phyloP scores from a whole-genome alignment of 2,113 vertebrate genomes.

The Catagonus wagneri region DNA sequence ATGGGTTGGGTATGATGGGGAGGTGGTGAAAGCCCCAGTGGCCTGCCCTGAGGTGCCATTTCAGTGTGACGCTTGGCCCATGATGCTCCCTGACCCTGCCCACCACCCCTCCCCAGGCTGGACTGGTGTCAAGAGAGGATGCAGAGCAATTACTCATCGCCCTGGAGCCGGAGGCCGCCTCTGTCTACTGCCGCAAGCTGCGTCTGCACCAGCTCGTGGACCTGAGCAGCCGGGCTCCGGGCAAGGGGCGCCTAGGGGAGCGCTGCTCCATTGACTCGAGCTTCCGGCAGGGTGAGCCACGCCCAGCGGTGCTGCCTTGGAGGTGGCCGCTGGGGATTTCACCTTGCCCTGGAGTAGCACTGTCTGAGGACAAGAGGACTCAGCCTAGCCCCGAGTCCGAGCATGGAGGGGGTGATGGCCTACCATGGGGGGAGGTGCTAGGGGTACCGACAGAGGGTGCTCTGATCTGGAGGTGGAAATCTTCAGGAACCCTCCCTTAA shows the following conservation, averaged over 20 bases:
- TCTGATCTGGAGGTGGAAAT: background rate
- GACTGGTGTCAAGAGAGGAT: conserved; percentile 91
- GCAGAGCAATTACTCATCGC: conserved; percentile 96
- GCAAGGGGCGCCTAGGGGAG: conserved; percentile 84
- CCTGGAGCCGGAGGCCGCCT: conserved; percentile 96
- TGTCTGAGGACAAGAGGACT: background rate
- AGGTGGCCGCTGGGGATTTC: background rate
- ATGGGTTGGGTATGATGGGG: background rate
- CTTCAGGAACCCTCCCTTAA: background rate
- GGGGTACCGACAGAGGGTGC: background rate
- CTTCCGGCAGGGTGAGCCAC: conserved; percentile 93
- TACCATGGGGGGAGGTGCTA: background rate
- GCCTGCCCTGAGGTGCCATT: background rate
- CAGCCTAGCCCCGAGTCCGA: background rate
- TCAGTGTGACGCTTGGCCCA: background rate
- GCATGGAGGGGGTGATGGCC: background rate
- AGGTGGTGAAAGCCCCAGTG: background rate
- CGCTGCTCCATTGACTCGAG: conserved; percentile 92
- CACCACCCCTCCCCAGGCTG: conserved; percentile 87
- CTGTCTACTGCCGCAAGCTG: conserved; percentile 97
- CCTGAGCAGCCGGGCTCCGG: conserved; percentile 89
- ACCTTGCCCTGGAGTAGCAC: background rate
- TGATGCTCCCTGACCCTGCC: background rate
- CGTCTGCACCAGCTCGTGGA: conserved; percentile 96
- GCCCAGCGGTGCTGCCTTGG: background rate